Evolutionary conservation across 2,113 vertebrate species (phyloP).

Genomic region (Scortum barcoo): DNA sequence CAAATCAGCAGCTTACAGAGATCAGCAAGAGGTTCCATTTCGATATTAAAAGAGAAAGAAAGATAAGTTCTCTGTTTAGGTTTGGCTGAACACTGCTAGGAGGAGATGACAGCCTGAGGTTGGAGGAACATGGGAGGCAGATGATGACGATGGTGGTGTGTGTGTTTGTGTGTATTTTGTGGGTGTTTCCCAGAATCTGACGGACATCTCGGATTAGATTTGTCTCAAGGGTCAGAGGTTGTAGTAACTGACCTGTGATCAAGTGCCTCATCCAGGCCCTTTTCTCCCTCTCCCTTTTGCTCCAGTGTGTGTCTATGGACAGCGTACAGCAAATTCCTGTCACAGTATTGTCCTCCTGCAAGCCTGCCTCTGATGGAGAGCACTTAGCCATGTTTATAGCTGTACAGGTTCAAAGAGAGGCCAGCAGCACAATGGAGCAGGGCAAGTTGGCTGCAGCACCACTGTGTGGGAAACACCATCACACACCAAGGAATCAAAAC

Average conservation of each 20-base stretch:
- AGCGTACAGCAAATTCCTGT: slow-evolving; percentile 75
- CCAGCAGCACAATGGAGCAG: slow-evolving; percentile 79
- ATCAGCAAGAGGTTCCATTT: slow-evolving; percentile 67
- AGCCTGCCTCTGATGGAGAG: slow-evolving; percentile 73
- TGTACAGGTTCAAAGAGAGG: slow-evolving; percentile 81
- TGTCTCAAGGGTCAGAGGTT: slow-evolving; percentile 53
- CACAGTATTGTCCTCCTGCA: slow-evolving; percentile 76
- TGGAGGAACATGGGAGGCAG: slow-evolving; percentile 45
- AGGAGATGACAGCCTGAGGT: slow-evolving; percentile 51
- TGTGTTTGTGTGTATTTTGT: not conserved
- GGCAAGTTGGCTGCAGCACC: slow-evolving; percentile 66
- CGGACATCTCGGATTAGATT: slow-evolving; percentile 45
- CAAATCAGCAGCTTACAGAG: slow-evolving; percentile 74
- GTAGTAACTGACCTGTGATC: slow-evolving; percentile 70
- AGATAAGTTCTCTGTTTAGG: slow-evolving; percentile 71
- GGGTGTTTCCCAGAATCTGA: slow-evolving; percentile 41
- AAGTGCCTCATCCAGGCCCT: slow-evolving; percentile 59
- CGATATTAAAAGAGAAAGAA: slow-evolving; percentile 75
- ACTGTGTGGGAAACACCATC: slow-evolving; percentile 74
- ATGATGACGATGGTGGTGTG: slow-evolving; percentile 7
- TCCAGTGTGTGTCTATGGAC: slow-evolving; percentile 53
- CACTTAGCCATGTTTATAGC: slow-evolving; percentile 82
- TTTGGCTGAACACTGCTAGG: slow-evolving; percentile 56
- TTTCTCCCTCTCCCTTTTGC: slow-evolving; percentile 37
- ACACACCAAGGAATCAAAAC: slow-evolving; percentile 71